Conservation (phyloP, 37 sponge, comb jelly and placozoan genomes). For the Axinella damicornis region DNA sequence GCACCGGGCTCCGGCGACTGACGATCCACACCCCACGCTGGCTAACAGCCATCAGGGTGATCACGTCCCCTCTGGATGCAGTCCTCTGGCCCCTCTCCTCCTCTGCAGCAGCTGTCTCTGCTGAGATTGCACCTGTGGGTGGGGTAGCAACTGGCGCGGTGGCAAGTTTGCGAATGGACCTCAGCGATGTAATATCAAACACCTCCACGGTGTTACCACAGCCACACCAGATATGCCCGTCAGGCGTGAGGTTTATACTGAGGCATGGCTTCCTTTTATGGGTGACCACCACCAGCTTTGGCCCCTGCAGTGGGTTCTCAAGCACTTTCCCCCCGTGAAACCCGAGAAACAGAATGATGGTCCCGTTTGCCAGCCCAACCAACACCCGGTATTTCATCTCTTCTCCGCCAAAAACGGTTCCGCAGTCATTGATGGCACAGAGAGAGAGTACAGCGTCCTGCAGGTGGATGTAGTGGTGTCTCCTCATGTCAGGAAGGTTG, state of each 20-base stretch:
- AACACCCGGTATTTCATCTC: constrained; percentile 62
- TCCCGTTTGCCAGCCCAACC: constrained; percentile 86
- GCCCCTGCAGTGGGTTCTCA: constrained; percentile 74
- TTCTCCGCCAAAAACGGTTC: constrained; percentile 10
- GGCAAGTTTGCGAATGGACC: constrained; percentile 17
- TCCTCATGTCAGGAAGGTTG: constrained; percentile 79
- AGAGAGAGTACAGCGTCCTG: constrained; percentile 88
- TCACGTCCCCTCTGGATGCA: constrained; percentile 51
- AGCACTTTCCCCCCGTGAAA: constrained; percentile 54
- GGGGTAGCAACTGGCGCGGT: not conserved
- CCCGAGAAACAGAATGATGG: constrained; percentile 79
- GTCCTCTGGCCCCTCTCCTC: not conserved
- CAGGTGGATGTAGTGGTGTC: constrained; percentile 80
- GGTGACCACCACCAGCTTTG: constrained; percentile 41
- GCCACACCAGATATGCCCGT: constrained; percentile 74
- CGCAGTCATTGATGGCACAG: constrained; percentile 54
- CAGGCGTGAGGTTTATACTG: constrained; percentile 36
- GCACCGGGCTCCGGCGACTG: constrained; percentile 64
- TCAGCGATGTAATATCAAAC: constrained; percentile 60
- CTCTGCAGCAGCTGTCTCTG: not conserved
- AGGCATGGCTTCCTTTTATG: constrained; percentile 64
- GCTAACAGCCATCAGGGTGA: constrained; percentile 54
- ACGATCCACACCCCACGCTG: constrained; percentile 79
- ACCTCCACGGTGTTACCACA: constrained; percentile 76
- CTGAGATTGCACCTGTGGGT: too few relatives aligned